Evolutionary conservation across 2,888 invertebrate genomes (phyloP).

Genomic region (Diplolepis rosae): DNA sequence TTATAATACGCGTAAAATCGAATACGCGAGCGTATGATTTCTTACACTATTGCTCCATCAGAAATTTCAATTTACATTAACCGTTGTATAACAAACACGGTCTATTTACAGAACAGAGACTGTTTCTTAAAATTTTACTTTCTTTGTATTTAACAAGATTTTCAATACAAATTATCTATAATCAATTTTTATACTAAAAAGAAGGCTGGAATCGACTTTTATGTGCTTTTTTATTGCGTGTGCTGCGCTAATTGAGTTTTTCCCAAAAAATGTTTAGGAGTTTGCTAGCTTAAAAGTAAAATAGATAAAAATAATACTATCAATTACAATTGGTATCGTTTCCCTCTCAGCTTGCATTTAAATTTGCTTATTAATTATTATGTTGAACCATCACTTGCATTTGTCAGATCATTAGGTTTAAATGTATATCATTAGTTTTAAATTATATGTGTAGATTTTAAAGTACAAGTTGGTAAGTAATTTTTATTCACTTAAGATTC

Average conservation of each 20-base stretch:
- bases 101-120: constrained; percentile 14
- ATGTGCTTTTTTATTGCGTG: neutral
- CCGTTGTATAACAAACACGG: constrained; percentile 11
- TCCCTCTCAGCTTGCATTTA: neutral
- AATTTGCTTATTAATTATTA: neutral
- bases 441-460: neutral
- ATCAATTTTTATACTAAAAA: constrained; percentile 12
- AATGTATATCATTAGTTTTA: too few relatives aligned
- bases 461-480: neutral
- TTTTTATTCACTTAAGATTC: neutral
- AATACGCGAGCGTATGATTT: constrained; percentile 12
- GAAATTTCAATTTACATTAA: constrained; percentile 20
- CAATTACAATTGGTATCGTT: constrained; percentile 1
- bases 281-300: constrained; percentile 7
- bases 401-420: neutral
- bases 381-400: neutral
- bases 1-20: neutral
- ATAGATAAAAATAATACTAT: constrained; percentile 20
- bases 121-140: constrained; percentile 10
- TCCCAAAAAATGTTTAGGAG: constrained; percentile 1
- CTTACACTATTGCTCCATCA: constrained; percentile 6
- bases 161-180: neutral
- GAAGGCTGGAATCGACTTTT: neutral
- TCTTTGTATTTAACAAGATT: constrained; percentile 15
- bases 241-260: constrained; percentile 4